phyloP scores from a whole-genome alignment of 2,888 invertebrate genomes.

The Oegoconia quadripuncta region DNA sequence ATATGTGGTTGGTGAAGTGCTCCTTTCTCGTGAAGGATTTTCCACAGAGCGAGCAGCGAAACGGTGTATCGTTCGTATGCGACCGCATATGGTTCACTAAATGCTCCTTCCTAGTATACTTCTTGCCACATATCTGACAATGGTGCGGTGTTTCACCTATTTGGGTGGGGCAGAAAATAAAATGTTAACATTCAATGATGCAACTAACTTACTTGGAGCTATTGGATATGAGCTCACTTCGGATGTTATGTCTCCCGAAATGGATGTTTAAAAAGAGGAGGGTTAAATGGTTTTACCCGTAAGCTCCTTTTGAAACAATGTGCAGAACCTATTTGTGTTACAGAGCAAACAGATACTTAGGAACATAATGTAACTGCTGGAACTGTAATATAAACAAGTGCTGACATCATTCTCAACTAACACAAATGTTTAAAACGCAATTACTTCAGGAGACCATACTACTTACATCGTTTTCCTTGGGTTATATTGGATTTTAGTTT shows the following conservation, averaged over 20 bases:
- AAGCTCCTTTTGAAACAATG: too few relatives aligned
- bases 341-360: not conserved
- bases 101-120: slow-evolving; percentile 93
- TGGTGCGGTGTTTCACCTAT: slow-evolving; percentile 92
- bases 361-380: not conserved
- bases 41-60: slow-evolving; percentile 92
- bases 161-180: slow-evolving; percentile 70
- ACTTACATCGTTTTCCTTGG: slow-evolving; percentile 1
- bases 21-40: slow-evolving; percentile 94
- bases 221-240: too few relatives aligned
- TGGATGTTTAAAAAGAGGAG: slow-evolving; percentile 19
- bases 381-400: not conserved
- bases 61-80: slow-evolving; percentile 92
- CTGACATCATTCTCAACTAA: not conserved
- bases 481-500: slow-evolving; percentile 5
- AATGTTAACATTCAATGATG: slow-evolving; percentile 76
- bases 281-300: too few relatives aligned
- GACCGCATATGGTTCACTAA: slow-evolving; percentile 93
- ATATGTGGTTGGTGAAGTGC: slow-evolving; percentile 93
- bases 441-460: not conserved
- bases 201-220: slow-evolving; percentile 63
- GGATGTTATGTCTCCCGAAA: slow-evolving; percentile 17
- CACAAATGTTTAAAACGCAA: too few relatives aligned
- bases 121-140: slow-evolving; percentile 92
- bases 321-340: not conserved